Conservation (phyloP, 2,888 invertebrate species). For the Ichneumon xanthorius region DNA sequence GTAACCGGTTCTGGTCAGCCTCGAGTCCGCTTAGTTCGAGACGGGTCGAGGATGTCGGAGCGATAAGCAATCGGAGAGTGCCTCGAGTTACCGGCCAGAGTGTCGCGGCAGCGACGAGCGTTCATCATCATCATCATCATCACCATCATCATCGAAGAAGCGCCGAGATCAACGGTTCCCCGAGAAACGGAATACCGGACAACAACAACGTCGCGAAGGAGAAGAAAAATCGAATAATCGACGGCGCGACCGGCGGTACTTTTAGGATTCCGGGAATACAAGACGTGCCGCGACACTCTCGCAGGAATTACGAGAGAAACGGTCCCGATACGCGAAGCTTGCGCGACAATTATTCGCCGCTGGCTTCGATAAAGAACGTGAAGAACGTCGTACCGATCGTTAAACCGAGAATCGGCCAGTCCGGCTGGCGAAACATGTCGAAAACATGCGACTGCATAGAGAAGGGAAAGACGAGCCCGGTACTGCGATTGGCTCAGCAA, state of each 20-base stretch:
- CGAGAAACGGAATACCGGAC: constrained; percentile 43
- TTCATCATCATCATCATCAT: constrained; percentile 18
- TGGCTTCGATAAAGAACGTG: constrained; percentile 43
- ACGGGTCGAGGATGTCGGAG: constrained; percentile 30
- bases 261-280: constrained; percentile 77
- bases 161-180: constrained; percentile 11
- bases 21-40: constrained; percentile 75
- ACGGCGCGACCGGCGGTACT: constrained; percentile 41
- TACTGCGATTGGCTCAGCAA: constrained; percentile 81
- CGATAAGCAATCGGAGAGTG: constrained; percentile 6
- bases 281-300: constrained; percentile 72
- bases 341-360: constrained; percentile 14
- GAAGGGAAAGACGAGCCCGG: constrained; percentile 80
- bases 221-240: neutral
- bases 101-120: constrained; percentile 44
- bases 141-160: constrained; percentile 26
- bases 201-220: constrained; percentile 68
- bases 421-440: constrained; percentile 80
- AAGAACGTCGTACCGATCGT: constrained; percentile 56
- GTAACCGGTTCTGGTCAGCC: constrained; percentile 80
- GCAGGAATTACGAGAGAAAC: constrained; percentile 72
- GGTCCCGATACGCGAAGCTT: constrained; percentile 50
- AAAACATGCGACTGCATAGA: constrained; percentile 83
- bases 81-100: neutral
- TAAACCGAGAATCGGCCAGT: constrained; percentile 78